Percentiles rank a stretch among this genome's conserved stretches.
These are phyloP conservation scores for Ormyrus thymus DNA, from an alignment of 2,888 invertebrate genomes.

Conservation along the genomic window DNA sequence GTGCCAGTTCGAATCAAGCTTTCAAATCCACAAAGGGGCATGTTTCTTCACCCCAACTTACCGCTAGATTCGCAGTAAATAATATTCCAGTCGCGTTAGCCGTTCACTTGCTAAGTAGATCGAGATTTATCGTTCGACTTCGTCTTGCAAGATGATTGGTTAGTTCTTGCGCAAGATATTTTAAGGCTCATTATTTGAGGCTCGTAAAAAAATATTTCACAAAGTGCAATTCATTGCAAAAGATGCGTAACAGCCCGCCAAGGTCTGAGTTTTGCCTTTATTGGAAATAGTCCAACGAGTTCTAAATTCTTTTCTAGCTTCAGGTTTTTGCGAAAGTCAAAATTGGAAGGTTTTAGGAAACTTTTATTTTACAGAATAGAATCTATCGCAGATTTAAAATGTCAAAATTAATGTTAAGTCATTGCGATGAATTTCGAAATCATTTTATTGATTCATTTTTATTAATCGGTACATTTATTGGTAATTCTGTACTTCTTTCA, in stretches of 20 bases:
- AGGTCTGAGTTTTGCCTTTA: slow-evolving; percentile 8
- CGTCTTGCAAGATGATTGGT: slow-evolving; percentile 11
- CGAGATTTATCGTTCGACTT: slow-evolving; percentile 30
- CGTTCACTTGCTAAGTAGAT: slow-evolving; percentile 26
- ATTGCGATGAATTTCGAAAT: too few species aligned
- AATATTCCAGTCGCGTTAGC: slow-evolving; percentile 1
- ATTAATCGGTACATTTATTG: too few species aligned
- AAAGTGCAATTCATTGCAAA: slow-evolving; percentile 9
- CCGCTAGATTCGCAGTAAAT: slow-evolving; percentile 6
- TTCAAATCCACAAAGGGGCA: too few species aligned
- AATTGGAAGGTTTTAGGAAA: too few species aligned
- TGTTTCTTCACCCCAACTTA: slow-evolving; percentile 9
- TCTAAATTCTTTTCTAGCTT: background rate
- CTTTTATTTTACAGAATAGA: too few species aligned
- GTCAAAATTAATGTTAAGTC: too few species aligned
- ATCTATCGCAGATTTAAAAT: too few species aligned
- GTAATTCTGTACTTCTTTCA: too few species aligned
- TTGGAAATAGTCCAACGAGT: slow-evolving; percentile 1
- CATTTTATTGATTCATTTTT: too few species aligned
- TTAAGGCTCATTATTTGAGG: slow-evolving; percentile 23
- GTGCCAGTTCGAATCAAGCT: too few species aligned
- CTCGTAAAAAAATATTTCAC: slow-evolving; percentile 5
- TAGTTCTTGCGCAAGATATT: slow-evolving; percentile 26
- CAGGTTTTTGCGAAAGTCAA: too few species aligned
- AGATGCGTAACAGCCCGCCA: slow-evolving; percentile 4